These are phyloP conservation scores for Brachyhypopomus occidentalis DNA, from an alignment of 2,113 vertebrate genomes.

Conservation along the genomic window DNA sequence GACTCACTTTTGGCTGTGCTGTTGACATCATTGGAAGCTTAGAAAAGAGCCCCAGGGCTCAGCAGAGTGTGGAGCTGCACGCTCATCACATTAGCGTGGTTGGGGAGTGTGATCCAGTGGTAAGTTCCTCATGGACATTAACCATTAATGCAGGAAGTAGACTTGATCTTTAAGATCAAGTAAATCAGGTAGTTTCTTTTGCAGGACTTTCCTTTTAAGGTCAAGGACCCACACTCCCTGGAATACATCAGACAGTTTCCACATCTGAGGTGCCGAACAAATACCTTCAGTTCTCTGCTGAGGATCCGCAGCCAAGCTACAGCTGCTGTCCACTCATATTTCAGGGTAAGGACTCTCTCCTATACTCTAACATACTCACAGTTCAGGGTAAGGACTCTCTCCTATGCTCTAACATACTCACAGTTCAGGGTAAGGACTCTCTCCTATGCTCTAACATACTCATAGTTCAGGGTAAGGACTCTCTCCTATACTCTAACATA, in stretches of 20 bases:
- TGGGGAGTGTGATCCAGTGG: constrained; percentile 84
- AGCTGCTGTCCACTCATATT: constrained; percentile 84
- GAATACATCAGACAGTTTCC: constrained; percentile 89
- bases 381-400: no score
- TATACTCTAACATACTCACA: no score
- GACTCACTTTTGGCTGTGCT: constrained; percentile 85
- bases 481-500: no score
- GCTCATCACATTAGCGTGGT: constrained; percentile 81
- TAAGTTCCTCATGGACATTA: constrained; percentile 61
- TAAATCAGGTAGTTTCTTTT: constrained; percentile 31
- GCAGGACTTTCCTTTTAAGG: constrained; percentile 89
- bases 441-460: no score
- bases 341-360: constrained; percentile 53
- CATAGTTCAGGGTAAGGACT: no score
- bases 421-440: no score
- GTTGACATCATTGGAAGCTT: constrained; percentile 85
- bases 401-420: no score
- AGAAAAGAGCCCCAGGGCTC: constrained; percentile 81
- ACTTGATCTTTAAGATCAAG: no score
- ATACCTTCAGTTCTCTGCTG: constrained; percentile 80
- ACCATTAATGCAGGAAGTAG: neutral
- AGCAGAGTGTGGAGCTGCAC: constrained; percentile 84
- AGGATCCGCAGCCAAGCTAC: constrained; percentile 90
- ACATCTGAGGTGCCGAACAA: constrained; percentile 88
- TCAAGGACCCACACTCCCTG: constrained; percentile 80